Conservation (phyloP, 2,113 vertebrate species). For the Condylura cristata region DNA sequence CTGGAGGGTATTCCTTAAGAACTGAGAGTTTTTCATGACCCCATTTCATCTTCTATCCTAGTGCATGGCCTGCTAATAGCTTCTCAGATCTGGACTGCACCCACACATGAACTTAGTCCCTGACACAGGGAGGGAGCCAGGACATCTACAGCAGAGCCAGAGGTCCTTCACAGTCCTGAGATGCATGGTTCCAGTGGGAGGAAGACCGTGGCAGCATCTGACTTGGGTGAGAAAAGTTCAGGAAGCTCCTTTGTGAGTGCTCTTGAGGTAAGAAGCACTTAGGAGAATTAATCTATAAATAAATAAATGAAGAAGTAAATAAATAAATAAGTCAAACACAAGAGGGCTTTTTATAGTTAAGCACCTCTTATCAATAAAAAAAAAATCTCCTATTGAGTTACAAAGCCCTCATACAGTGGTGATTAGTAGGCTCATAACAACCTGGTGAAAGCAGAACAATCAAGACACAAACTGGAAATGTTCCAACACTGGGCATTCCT, state of each 20-base stretch:
- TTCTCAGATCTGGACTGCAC: neutral
- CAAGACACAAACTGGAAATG: conserved; percentile 29
- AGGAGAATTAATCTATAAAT: conserved; percentile 52
- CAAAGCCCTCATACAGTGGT: conserved; percentile 47
- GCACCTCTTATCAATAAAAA: conserved; percentile 55
- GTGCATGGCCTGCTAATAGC: neutral
- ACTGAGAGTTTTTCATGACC: neutral
- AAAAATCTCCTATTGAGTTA: conserved; percentile 33
- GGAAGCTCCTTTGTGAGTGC: conserved; percentile 49
- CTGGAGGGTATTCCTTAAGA: neutral
- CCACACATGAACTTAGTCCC: neutral
- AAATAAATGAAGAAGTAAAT: conserved; percentile 48
- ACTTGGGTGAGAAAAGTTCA: conserved; percentile 28
- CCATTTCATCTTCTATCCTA: neutral
- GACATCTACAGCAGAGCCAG: neutral
- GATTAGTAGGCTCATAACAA: conserved; percentile 43
- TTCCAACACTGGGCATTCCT: neutral
- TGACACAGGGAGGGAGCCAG: no score
- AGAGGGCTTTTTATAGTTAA: conserved; percentile 61
- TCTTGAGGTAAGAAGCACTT: conserved; percentile 49
- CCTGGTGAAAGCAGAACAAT: conserved; percentile 34
- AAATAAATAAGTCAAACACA: conserved; percentile 40
- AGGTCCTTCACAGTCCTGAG: conserved; percentile 56
- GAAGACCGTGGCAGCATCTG: conserved; percentile 4
- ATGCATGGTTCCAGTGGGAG: neutral